A percentile compares a stretch with the other conserved stretches of the same genome.
phyloP scores from a whole-genome alignment of 2,888 invertebrate species.

The Andrena flavipes region DNA sequence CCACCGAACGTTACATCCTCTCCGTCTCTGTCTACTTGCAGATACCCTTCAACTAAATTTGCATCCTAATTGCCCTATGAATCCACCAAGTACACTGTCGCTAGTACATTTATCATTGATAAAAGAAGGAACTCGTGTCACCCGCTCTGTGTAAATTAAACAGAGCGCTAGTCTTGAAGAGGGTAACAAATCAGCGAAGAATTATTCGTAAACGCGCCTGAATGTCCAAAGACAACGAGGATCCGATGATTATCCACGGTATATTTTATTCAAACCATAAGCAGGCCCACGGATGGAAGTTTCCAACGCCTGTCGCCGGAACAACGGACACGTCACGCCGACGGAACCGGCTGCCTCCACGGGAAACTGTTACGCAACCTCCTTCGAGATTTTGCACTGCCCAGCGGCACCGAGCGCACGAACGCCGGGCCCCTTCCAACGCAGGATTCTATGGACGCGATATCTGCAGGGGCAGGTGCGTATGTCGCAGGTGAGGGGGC shows the following conservation, averaged over 20 bases:
- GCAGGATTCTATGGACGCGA: background rate
- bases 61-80: too few relatives aligned
- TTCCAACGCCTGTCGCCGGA: constrained; percentile 7
- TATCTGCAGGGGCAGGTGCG: constrained; percentile 18
- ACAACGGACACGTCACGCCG: background rate
- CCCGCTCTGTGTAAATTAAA: too few relatives aligned
- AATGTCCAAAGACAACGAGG: too few relatives aligned
- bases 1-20: background rate
- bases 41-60: background rate
- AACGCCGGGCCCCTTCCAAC: too few relatives aligned
- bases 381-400: background rate
- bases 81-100: too few relatives aligned
- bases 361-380: constrained; percentile 22
- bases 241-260: background rate
- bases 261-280: background rate
- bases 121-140: too few relatives aligned
- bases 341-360: background rate
- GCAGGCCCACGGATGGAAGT: constrained; percentile 3
- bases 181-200: background rate
- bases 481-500: background rate
- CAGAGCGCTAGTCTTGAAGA: too few relatives aligned
- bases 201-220: background rate
- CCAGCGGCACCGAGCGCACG: too few relatives aligned
- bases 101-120: too few relatives aligned
- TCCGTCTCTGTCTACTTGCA: background rate